A percentile compares a stretch with the other conserved stretches of the same genome.
These are phyloP conservation scores for Microtus richardsoni DNA, from an alignment of 2,113 vertebrate species.

Conservation along the genomic window DNA sequence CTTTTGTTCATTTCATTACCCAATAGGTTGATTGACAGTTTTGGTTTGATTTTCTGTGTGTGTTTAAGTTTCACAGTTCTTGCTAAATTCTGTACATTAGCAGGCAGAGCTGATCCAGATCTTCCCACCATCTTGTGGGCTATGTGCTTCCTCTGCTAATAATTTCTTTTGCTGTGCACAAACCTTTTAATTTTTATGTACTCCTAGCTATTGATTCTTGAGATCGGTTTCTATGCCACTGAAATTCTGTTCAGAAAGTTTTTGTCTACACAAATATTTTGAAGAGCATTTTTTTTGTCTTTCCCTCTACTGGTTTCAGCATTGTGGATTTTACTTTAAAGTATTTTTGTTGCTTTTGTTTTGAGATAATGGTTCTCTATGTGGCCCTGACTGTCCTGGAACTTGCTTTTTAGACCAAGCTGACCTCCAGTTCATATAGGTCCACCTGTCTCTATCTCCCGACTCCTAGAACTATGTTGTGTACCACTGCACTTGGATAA, in stretches of 20 bases:
- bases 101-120: background rate
- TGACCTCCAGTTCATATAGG: background rate
- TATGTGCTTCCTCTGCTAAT: background rate
- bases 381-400: background rate
- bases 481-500: accelerated
- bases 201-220: background rate
- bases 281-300: background rate
- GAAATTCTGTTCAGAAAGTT: background rate
- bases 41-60: background rate
- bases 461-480: background rate
- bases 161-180: background rate
- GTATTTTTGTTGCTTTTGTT: background rate
- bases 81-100: background rate
- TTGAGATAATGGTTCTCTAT: background rate
- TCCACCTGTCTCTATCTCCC: background rate
- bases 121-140: background rate
- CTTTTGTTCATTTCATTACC: background rate
- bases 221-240: background rate
- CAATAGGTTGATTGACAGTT: background rate
- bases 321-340: background rate
- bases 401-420: background rate
- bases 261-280: background rate
- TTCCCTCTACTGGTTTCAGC: background rate
- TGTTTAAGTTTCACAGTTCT: background rate
- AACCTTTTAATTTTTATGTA: background rate